These are phyloP conservation scores for Beris morrisii DNA, from an alignment of 2,888 invertebrate species.

Conservation along the genomic window DNA sequence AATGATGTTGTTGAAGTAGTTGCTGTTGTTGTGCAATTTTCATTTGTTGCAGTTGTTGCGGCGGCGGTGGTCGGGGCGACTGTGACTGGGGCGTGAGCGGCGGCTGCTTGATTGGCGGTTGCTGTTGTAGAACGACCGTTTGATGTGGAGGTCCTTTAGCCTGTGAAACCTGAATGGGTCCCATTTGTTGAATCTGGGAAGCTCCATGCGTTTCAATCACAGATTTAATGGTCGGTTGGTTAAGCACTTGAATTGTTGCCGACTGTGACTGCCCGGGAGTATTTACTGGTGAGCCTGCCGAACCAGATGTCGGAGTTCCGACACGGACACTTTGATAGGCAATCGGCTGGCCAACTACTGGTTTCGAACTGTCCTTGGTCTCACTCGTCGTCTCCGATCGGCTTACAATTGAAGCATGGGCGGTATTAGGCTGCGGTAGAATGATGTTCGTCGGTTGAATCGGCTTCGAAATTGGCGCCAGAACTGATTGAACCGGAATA, in stretches of 20 bases:
- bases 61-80: conserved; percentile 46
- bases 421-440: conserved; percentile 52
- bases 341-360: conserved; percentile 20
- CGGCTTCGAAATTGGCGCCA: conserved; percentile 62
- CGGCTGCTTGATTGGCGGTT: conserved; percentile 36
- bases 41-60: conserved; percentile 40
- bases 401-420: conserved; percentile 43
- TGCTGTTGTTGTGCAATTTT: conserved; percentile 47
- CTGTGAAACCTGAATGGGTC: conserved; percentile 46
- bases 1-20: conserved; percentile 33
- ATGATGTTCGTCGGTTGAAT: conserved; percentile 58
- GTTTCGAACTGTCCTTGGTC: conserved; percentile 30
- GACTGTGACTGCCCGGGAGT: conserved; percentile 54
- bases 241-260: conserved; percentile 51
- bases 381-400: conserved; percentile 7
- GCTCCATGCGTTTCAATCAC: conserved; percentile 44
- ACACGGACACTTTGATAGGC: conserved; percentile 34
- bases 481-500: conserved; percentile 62
- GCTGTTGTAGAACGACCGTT: conserved; percentile 45
- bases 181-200: conserved; percentile 37
- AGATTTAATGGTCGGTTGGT: conserved; percentile 57
- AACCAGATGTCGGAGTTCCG: conserved; percentile 43
- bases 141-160: conserved; percentile 48
- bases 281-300: conserved; percentile 45
- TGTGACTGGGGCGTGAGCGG: conserved; percentile 35